A percentile compares a stretch with the other conserved stretches of the same genome.
These are phyloP conservation scores for Muntiacus muntjak DNA, from an alignment of 2,113 vertebrate genomes.

Conservation along the genomic window DNA sequence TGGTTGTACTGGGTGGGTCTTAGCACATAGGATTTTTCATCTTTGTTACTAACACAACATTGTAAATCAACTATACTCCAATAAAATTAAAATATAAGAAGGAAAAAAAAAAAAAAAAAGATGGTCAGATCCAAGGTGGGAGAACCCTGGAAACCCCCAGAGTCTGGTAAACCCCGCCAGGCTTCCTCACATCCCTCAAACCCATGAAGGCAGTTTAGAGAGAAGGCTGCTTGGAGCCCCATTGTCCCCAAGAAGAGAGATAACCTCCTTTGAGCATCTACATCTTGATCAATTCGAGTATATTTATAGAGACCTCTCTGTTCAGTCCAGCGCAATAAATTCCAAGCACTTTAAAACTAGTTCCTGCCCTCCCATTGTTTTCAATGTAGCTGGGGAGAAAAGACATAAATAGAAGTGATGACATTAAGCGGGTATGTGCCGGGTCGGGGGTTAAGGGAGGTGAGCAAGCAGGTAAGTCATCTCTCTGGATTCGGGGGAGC, in stretches of 20 bases:
- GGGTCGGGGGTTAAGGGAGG: not conserved
- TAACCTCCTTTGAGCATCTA: not conserved
- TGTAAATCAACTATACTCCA: too few species aligned
- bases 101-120: too few species aligned
- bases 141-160: not conserved
- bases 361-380: too few species aligned
- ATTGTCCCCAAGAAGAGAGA: not conserved
- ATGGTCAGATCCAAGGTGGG: not conserved
- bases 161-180: not conserved
- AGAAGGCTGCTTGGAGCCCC: not conserved
- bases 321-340: not conserved
- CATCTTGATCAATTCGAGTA: accelerated
- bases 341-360: not conserved
- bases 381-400: not conserved
- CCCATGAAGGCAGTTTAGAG: not conserved
- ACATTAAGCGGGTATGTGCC: not conserved
- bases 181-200: not conserved
- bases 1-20: too few species aligned
- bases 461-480: not conserved
- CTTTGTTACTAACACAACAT: too few species aligned
- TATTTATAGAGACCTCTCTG: not conserved
- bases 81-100: too few species aligned
- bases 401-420: not conserved
- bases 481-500: not conserved
- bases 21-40: too few species aligned